These are phyloP conservation scores for Alethe diademata DNA, from an alignment of 2,113 vertebrate genomes.

Conservation along the genomic window DNA sequence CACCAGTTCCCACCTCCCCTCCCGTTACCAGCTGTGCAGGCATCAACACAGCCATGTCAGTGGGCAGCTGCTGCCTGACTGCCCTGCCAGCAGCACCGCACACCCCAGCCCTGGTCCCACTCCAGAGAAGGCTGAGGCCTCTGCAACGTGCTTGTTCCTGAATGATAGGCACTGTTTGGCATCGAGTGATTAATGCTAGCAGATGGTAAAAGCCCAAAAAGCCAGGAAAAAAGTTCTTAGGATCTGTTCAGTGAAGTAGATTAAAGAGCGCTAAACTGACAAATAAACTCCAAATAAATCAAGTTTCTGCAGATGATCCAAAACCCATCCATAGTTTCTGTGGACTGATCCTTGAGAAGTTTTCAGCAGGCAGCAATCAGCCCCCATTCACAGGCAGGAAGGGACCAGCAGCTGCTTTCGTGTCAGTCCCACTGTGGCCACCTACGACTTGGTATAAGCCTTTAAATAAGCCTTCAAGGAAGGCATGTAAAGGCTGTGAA, in stretches of 20 bases:
- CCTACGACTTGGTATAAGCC: neutral
- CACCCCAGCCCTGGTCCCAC: neutral
- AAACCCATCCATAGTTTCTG: neutral
- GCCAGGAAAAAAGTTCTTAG: neutral
- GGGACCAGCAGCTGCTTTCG: neutral
- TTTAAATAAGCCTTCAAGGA: neutral
- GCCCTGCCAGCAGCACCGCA: neutral
- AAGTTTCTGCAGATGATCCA: neutral
- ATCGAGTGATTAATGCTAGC: neutral
- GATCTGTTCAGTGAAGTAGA: neutral
- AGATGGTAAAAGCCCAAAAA: neutral
- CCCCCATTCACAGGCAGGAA: neutral
- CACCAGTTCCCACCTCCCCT: fast-evolving
- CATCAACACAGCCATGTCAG: fast-evolving
- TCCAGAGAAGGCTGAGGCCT: neutral
- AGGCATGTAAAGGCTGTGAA: neutral
- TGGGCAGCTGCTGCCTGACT: fast-evolving
- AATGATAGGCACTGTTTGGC: neutral
- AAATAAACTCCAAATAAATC: neutral
- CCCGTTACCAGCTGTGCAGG: neutral
- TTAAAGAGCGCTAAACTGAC: neutral
- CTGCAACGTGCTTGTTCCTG: neutral
- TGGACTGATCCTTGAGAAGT: neutral
- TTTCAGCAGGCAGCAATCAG: neutral
- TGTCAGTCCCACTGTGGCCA: neutral